Base-by-base conservation (phyloP, 2,888 invertebrate genomes). In the Oeneis ivallda region DNA sequence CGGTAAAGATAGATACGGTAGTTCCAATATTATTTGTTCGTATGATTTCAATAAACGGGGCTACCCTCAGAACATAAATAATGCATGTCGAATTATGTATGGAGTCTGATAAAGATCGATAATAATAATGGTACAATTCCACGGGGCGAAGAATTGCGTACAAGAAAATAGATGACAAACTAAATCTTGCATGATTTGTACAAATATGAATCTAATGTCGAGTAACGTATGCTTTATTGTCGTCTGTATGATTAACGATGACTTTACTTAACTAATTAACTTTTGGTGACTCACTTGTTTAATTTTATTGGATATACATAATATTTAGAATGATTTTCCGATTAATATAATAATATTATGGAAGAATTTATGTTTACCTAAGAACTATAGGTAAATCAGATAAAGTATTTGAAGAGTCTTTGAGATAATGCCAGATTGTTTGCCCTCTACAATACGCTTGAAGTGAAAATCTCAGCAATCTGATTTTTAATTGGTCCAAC, bases 61-160 rank as follows among this genome's bases (percentile, higher is more conserved):
- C 82, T 78, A 86, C 88, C 87, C 79, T 74, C 70, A 67, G 76
- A 80, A 80, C 78, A 89, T 90, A 87, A 90, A 90, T 90, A 89
- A 91, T 89, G 87, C 83, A 87, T 87, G 87, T 86, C 84, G 84
- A 87, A 88, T 87, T 84, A 83, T 80, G 79, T 75, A 75, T 74
- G 67, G 69, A 67, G 62, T 68, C 72, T 63, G 71, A 71, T 72
- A 71, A 70, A 64, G 70, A 74, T 75, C 72, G 67, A 72, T 75
- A 70, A 69, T 75, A 70, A 69, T 72, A 72, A 72, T 77, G 67
- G 68, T 76, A 80, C 79, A 77, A 77, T 76, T 74, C 71, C 74
- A 75, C 76, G 76, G 76, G 71, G 66, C 66, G 68, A 69, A 71
- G 71, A 43, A 67, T 68, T 64, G 67, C 70, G 64, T 62, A 60